Evolutionary conservation across 2,888 invertebrate species (phyloP).

Genomic region (Octonoba sinensis): DNA sequence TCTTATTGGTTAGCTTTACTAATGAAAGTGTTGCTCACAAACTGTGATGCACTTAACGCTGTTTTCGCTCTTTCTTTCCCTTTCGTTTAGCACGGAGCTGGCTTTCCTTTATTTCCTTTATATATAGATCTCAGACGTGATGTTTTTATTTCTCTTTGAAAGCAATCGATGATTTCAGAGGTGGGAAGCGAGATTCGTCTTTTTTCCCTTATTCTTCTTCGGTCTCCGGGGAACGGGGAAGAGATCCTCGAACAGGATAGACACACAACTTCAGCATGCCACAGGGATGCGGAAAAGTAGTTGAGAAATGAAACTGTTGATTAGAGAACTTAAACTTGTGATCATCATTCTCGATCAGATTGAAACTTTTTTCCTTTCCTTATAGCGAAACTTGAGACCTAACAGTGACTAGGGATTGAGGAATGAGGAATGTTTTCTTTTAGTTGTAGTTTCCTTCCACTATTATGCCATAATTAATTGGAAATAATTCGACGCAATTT

Average conservation of each 20-base stretch:
- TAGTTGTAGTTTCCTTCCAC: too few species aligned
- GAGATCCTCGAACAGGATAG: neutral
- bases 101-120: conserved; percentile 40
- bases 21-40: conserved; percentile 59
- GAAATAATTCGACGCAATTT: too few species aligned
- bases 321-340: too few species aligned
- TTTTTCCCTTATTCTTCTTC: conserved; percentile 31
- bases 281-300: too few species aligned
- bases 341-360: too few species aligned
- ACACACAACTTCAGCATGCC: too few species aligned
- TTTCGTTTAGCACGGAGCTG: conserved; percentile 40
- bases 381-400: too few species aligned
- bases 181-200: conserved; percentile 11
- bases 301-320: too few species aligned
- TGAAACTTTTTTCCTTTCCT: too few species aligned
- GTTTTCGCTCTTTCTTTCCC: conserved; percentile 23
- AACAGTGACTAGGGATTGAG: too few species aligned
- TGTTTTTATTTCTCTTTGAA: conserved; percentile 52
- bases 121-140: conserved; percentile 62
- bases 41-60: conserved; percentile 32
- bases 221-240: conserved; percentile 12
- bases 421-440: too few species aligned
- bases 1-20: conserved; percentile 59
- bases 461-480: too few species aligned
- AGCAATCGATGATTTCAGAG: conserved; percentile 55